phyloP scores from a whole-genome alignment of 1,140 invertebrate species.

The Zaprionus ghesquierei region DNA sequence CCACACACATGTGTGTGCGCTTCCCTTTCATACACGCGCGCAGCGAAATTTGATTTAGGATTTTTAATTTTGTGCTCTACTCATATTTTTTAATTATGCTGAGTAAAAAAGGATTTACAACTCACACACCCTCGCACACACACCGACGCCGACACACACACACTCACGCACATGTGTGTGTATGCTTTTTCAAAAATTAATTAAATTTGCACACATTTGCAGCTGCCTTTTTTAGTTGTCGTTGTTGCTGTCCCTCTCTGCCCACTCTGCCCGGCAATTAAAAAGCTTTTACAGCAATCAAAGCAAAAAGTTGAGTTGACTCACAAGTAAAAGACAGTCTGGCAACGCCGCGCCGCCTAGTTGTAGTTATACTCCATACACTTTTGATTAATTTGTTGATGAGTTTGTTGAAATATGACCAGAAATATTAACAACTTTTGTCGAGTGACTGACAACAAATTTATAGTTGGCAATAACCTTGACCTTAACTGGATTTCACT shows the following conservation, averaged over 20 bases:
- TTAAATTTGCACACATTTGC: slow-evolving; percentile 79
- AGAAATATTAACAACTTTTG: neutral
- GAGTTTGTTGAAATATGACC: too few species aligned
- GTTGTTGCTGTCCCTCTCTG: neutral
- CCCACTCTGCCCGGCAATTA: slow-evolving; percentile 56
- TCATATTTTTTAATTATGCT: slow-evolving; percentile 82
- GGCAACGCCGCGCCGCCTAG: slow-evolving; percentile 8
- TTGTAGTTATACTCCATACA: neutral
- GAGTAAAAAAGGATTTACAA: slow-evolving; percentile 79
- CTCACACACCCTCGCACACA: slow-evolving; percentile 32
- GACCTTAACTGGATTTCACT: too few species aligned
- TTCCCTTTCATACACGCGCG: slow-evolving; percentile 8
- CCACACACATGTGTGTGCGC: slow-evolving; percentile 5
- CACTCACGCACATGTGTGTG: slow-evolving; percentile 8
- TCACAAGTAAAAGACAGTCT: neutral
- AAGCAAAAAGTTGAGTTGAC: slow-evolving; percentile 55
- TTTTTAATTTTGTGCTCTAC: slow-evolving; percentile 81
- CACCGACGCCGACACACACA: slow-evolving; percentile 38
- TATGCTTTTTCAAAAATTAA: slow-evolving; percentile 70
- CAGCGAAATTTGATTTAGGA: slow-evolving; percentile 81
- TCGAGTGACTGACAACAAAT: too few species aligned
- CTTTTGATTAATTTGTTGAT: neutral
- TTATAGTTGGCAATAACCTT: too few species aligned
- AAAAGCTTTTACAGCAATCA: slow-evolving; percentile 78
- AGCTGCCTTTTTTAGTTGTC: slow-evolving; percentile 46